Conservation (phyloP, 2,888 invertebrate genomes). For the Desoria tigrina region DNA sequence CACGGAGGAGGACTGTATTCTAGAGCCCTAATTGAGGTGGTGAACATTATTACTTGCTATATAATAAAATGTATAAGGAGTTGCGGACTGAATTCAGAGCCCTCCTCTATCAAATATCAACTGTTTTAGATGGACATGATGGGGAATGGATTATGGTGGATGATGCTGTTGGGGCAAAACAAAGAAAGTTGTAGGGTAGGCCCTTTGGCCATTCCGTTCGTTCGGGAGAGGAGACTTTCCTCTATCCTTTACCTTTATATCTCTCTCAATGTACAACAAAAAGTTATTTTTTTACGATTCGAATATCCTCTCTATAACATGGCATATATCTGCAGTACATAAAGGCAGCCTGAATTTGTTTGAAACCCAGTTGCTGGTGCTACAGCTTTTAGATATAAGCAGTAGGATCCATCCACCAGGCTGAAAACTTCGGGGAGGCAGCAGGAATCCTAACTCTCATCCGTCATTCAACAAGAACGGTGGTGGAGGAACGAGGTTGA, state of each 20-base stretch:
- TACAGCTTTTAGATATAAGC: no score
- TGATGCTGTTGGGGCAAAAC: constrained; percentile 36
- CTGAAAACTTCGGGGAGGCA: constrained; percentile 12
- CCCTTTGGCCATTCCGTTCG: constrained; percentile 37
- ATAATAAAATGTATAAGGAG: no score
- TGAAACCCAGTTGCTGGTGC: no score
- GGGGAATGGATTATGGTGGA: neutral
- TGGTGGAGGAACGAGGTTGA: no score
- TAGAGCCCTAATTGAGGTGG: no score
- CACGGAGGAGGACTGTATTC: no score
- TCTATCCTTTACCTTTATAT: neutral
- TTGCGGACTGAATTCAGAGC: no score
- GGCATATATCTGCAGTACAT: neutral
- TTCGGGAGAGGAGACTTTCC: constrained; percentile 33
- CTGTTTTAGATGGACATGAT: no score
- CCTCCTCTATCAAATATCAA: no score
- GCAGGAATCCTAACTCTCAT: neutral
- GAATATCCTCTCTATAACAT: no score
- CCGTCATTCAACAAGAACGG: neutral
- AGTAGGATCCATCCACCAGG: constrained; percentile 11
- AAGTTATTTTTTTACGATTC: neutral
- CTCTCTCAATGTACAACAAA: neutral
- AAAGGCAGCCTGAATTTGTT: no score
- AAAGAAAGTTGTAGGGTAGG: constrained; percentile 48
- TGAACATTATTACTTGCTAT: no score